Evolutionary conservation across 2,113 vertebrate genomes (phyloP).

Genomic region (Aegithalos caudatus): DNA sequence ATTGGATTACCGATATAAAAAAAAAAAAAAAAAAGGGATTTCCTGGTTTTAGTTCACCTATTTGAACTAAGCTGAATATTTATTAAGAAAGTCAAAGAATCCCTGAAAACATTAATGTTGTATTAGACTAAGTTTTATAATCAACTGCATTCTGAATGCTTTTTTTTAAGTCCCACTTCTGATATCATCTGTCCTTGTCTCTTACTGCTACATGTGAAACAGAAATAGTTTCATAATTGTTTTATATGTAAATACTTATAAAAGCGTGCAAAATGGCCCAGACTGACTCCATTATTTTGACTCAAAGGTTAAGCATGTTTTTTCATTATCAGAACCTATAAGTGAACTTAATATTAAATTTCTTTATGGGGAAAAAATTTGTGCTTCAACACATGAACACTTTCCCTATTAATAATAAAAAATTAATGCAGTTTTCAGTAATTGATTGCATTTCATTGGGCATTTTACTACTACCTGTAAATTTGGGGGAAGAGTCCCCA

Average conservation of each 20-base stretch:
- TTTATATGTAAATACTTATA: background rate
- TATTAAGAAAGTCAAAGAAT: background rate
- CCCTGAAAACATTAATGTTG: background rate
- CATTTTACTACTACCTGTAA: background rate
- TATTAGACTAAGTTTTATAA: background rate
- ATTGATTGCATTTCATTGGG: background rate
- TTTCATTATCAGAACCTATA: background rate
- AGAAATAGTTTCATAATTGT: background rate
- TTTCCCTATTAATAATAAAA: background rate
- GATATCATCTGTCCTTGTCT: background rate
- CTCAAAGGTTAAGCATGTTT: background rate
- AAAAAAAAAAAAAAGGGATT: too few species aligned
- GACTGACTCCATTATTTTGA: background rate
- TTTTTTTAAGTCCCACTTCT: background rate
- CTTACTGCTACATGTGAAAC: background rate
- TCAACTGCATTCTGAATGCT: background rate
- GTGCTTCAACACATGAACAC: background rate
- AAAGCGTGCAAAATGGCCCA: background rate
- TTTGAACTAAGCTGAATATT: background rate
- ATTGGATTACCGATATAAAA: background rate
- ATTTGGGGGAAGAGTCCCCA: background rate
- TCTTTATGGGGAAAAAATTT: background rate
- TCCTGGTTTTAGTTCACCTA: background rate
- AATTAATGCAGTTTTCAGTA: background rate
- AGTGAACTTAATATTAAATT: background rate